Conservation (phyloP, 2,113 vertebrate species). For the Panurus biarmicus region DNA sequence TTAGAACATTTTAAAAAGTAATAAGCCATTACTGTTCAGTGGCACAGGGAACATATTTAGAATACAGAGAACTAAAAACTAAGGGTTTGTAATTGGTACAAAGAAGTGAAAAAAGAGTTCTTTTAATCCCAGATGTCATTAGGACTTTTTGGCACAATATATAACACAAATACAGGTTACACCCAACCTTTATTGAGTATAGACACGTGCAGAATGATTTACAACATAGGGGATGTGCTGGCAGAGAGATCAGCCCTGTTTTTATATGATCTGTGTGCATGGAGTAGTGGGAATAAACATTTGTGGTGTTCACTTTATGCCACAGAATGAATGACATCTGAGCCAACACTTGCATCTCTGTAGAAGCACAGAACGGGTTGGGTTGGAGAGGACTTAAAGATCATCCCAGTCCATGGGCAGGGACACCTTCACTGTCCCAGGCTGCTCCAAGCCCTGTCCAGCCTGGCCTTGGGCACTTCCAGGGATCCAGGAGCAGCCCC, state of each 20-base stretch:
- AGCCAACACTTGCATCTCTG: fast-evolving
- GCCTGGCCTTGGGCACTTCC: fast-evolving
- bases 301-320: fast-evolving
- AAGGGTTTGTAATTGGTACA: neutral
- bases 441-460: fast-evolving
- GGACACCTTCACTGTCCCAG: fast-evolving
- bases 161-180: fast-evolving
- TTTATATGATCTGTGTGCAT: fast-evolving
- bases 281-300: fast-evolving
- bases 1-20: neutral
- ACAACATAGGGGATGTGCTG: fast-evolving
- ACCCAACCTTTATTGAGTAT: fast-evolving
- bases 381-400: neutral
- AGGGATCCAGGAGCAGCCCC: neutral
- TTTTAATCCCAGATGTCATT: neutral
- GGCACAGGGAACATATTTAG: neutral
- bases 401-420: neutral
- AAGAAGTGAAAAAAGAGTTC: neutral
- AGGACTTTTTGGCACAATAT: neutral
- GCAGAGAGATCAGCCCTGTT: neutral
- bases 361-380: neutral
- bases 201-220: neutral
- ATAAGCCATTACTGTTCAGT: neutral
- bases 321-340: neutral
- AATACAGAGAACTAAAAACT: neutral